Conservation (phyloP, 2,888 invertebrate species). For the Tipula confusa region DNA sequence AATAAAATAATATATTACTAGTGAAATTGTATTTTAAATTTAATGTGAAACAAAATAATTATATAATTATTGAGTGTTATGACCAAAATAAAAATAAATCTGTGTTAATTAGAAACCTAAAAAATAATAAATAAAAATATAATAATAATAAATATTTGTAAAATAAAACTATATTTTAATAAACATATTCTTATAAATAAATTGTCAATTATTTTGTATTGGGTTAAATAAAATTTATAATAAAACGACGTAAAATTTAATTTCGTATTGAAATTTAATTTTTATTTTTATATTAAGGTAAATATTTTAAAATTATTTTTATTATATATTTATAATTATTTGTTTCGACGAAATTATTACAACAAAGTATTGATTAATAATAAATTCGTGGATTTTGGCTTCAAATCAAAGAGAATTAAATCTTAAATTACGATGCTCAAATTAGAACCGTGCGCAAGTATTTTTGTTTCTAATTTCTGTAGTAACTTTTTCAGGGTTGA, state of each 20-base stretch:
- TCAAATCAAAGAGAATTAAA: too few species aligned
- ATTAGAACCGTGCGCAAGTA: too few species aligned
- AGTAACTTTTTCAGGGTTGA: too few species aligned
- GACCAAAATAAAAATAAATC: not conserved
- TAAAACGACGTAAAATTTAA: too few species aligned
- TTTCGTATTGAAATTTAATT: too few species aligned
- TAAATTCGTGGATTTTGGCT: too few species aligned
- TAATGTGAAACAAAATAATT: not conserved
- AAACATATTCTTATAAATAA: not conserved
- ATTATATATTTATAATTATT: not conserved
- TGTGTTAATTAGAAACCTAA: not conserved
- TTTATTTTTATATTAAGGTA: not conserved
- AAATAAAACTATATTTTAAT: too few species aligned
- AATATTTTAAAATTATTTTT: not conserved
- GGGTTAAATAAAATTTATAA: not conserved
- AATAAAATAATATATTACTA: not conserved
- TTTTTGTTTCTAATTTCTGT: too few species aligned
- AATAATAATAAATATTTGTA: not conserved
- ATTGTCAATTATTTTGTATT: not conserved
- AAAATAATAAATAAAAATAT: not conserved
- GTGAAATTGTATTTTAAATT: too few species aligned
- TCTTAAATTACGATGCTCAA: too few species aligned
- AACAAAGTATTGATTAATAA: too few species aligned
- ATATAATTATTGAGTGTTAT: not conserved
- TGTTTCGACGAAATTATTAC: too few species aligned